These are phyloP conservation scores for Trematomus loennbergii DNA, from an alignment of 2,113 vertebrate species.

Conservation along the genomic window DNA sequence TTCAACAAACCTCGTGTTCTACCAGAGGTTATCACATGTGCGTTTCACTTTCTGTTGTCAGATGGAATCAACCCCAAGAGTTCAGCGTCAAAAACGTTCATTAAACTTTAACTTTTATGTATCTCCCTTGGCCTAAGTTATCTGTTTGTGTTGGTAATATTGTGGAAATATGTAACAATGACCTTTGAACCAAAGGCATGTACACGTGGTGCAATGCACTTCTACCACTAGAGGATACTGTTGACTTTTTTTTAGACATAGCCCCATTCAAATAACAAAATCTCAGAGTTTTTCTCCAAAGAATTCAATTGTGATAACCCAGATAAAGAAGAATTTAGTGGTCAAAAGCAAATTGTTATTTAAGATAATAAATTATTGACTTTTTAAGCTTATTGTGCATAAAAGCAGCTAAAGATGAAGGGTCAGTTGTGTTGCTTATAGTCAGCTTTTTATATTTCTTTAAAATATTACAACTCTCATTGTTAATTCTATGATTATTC, in stretches of 20 bases:
- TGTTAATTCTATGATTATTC: not conserved
- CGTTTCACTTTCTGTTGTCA: constrained; percentile 29
- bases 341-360: not conserved
- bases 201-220: constrained; percentile 12
- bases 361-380: not conserved
- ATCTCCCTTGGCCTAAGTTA: not conserved
- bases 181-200: constrained; percentile 23
- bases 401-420: not conserved
- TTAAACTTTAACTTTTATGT: no score
- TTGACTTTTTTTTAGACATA: constrained; percentile 62
- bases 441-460: not conserved
- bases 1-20: not conserved
- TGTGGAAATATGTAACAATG: constrained; percentile 7
- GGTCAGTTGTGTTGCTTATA: not conserved
- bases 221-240: constrained; percentile 80
- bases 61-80: not conserved
- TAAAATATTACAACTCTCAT: not conserved
- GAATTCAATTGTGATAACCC: not conserved
- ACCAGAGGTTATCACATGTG: no score
- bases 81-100: not conserved
- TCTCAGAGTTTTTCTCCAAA: not conserved
- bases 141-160: not conserved
- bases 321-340: not conserved
- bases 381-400: not conserved
- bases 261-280: not conserved